phyloP scores from a whole-genome alignment of 2,888 invertebrate genomes.

The Gasteruption jaculator region DNA sequence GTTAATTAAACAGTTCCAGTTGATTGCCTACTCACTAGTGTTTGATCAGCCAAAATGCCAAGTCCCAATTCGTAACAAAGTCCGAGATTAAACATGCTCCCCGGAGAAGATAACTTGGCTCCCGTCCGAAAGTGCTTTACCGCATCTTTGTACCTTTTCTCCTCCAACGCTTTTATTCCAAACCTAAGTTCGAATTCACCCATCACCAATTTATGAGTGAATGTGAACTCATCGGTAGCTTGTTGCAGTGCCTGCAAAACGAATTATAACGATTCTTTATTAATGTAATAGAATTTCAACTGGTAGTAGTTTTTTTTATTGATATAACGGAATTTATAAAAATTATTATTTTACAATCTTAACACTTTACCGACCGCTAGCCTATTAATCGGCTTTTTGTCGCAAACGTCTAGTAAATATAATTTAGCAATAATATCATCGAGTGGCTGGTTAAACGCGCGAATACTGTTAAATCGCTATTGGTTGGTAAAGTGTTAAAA shows the following conservation, averaged over 20 bases:
- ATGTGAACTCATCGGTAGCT: conserved; percentile 36
- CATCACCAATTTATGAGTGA: conserved; percentile 54
- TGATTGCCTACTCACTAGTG: conserved; percentile 51
- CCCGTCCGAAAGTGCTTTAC: conserved; percentile 57
- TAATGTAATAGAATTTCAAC: not conserved
- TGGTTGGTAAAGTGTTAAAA: no score
- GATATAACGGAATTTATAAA: not conserved
- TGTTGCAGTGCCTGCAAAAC: conserved; percentile 35
- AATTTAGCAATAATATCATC: no score
- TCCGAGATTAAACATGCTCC: conserved; percentile 66
- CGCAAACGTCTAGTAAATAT: no score
- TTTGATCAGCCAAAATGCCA: conserved; percentile 59
- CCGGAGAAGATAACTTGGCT: conserved; percentile 58
- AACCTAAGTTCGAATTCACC: conserved; percentile 61
- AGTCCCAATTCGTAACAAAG: conserved; percentile 67
- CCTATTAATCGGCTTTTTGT: no score
- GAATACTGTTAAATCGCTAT: no score
- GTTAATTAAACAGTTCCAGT: not conserved
- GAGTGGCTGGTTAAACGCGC: no score
- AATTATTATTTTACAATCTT: not conserved
- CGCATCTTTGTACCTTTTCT: conserved; percentile 57
- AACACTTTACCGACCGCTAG: no score
- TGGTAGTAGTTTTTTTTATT: not conserved
- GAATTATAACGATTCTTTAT: conserved; percentile 12
- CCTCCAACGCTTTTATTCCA: conserved; percentile 60